Evolutionary conservation across 2,113 vertebrate species (phyloP).

Genomic region (Larimichthys crocea): DNA sequence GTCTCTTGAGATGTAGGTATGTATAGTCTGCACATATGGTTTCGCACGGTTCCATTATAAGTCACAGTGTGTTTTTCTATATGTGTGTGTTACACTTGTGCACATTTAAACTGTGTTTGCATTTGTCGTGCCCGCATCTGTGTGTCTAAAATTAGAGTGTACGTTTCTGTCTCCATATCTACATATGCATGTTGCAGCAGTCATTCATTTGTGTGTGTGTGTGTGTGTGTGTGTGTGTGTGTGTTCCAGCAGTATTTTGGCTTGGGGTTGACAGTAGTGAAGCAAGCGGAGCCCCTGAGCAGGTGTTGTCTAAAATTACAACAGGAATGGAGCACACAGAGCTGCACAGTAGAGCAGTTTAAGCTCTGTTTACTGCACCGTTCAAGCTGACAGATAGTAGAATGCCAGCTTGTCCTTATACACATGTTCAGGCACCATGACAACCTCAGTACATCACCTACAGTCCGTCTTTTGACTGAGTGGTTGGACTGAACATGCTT

Average conservation of each 20-base stretch:
- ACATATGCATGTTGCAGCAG: background rate
- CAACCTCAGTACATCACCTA: background rate
- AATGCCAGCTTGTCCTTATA: slow-evolving; percentile 4
- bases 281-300: background rate
- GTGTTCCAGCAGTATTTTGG: slow-evolving; percentile 23
- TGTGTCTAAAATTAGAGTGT: background rate
- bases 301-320: slow-evolving; percentile 14
- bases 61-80: background rate
- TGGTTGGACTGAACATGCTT: background rate
- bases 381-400: slow-evolving; percentile 17
- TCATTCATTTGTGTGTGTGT: background rate
- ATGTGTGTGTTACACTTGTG: background rate
- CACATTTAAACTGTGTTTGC: background rate
- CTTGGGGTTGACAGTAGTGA: slow-evolving; percentile 17
- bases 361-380: slow-evolving; percentile 21
- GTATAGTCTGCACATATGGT: background rate
- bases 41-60: background rate
- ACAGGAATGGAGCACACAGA: background rate
- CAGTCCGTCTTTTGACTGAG: background rate
- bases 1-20: background rate
- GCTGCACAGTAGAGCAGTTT: slow-evolving; percentile 5
- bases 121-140: background rate
- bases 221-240: background rate
- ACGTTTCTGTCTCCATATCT: background rate
- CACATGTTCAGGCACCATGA: slow-evolving; percentile 17